These are phyloP conservation scores for Drosophila multiciliata DNA, from an alignment of 2,888 invertebrate species.

Conservation along the genomic window DNA sequence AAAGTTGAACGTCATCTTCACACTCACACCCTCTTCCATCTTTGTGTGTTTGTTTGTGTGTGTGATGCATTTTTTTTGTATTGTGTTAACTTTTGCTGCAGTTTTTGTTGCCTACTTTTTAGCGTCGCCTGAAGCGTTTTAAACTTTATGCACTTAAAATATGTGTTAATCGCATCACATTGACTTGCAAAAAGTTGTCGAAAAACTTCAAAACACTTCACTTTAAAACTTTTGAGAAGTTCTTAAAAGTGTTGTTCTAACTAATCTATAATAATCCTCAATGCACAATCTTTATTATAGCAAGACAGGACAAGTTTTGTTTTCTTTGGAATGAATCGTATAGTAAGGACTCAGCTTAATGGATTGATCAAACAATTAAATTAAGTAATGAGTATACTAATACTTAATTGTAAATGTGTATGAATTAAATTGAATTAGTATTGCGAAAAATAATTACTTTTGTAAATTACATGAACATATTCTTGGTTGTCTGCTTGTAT, in stretches of 20 bases:
- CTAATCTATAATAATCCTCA: background rate
- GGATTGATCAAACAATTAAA: background rate
- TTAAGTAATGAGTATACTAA: background rate
- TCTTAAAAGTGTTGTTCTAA: background rate
- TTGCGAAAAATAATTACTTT: background rate
- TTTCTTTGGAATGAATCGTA: background rate
- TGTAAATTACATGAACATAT: background rate
- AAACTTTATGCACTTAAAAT: constrained; percentile 22
- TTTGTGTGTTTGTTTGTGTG: constrained; percentile 13
- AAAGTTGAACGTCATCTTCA: constrained; percentile 40
- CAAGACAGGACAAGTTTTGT: background rate
- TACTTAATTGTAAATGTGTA: background rate
- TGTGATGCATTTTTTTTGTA: constrained; percentile 5
- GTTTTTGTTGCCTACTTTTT: constrained; percentile 56
- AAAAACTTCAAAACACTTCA: constrained; percentile 7
- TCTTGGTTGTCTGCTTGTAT: background rate
- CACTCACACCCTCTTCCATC: background rate
- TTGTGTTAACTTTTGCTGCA: constrained; percentile 24
- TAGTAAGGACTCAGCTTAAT: background rate
- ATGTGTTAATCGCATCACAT: constrained; percentile 24
- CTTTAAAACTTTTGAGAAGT: background rate
- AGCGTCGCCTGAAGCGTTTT: constrained; percentile 18
- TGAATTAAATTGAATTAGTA: background rate
- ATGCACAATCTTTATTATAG: background rate
- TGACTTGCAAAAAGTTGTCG: constrained; percentile 14